Evolutionary conservation across 2,797 vertebrate species (phyloP), one percentile per base, ranked within the genome.

Genomic region (Enteromius mattozi): DNA sequence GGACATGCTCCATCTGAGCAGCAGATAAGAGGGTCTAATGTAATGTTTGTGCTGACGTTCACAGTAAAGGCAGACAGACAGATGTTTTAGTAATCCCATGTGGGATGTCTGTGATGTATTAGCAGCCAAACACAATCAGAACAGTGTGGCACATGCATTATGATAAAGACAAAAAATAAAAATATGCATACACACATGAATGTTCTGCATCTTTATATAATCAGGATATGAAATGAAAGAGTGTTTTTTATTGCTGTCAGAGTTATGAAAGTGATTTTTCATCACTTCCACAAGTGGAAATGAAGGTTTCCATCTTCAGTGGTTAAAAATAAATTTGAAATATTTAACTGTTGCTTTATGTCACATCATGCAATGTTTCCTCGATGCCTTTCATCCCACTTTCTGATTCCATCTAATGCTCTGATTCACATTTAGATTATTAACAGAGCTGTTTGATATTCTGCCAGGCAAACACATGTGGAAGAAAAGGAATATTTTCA

Each of bases 271-370:
- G 56, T 17, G n/a, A 19, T 10, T 30, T 42, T 30, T 63, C 24
- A 14, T 71, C 12, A 2, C 16, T 21, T 40, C n/a, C 7, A 27
- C 24, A 71, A 69, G 2, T 27, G 16, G 8, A 80, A 79, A 24
- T 35, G 13, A 69, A 68, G 21, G 19, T 37, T 37, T 49, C 12
- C 63, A 21, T 51, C 54, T 33, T 35, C 24, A 47, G 4, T 59
- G 13, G 47, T 89, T 87, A 90, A 88, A 90, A 92, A 93, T 91
- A n/a, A n/a, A n/a, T n/a, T n/a, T n/a, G n/a, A n/a, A 9, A 87
- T 94, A 90, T 92, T 89, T 89, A 89, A 91, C 86, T 72, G 74
- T 51, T 90, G 82, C 85, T 86, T 42, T 79, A 87, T 42, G 51
- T n/a, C 66, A 66, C 70, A 86, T 66, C 79, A 88, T 80, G 88